Evolutionary conservation across 1,140 invertebrate genomes (phyloP), one percentile per base, ranked within the genome.

Genomic region (Drosophila orosa): DNA sequence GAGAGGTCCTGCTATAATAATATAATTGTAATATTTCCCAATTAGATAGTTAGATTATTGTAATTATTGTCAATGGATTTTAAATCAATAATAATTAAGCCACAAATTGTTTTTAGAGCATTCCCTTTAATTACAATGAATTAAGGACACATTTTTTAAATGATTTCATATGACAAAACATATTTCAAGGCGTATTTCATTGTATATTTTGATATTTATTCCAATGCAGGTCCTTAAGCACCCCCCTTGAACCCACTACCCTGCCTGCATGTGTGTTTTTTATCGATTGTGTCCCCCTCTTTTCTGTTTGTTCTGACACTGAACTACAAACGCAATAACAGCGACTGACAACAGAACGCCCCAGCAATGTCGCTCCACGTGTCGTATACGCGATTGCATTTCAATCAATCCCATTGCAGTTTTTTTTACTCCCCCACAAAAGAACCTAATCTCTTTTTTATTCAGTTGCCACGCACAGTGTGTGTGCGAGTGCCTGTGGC

Each of bases 261-360:
- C 61, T 58, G 57, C 1, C 42, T 61, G 33, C 37, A 59, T 66
- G 59, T 75, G 25, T 79, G 39, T 75, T 42, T 54, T 81, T 87
- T 76, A 86, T 86, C 67, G 82, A 86, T 86, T 85, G 52, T 55
- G 52, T 37, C 74, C 60, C 58, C 65, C 58, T 55, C 10, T 37
- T 50, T 44, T 47, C 42, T 56, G 71, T 80, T 80, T 78, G 80
- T 63, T 68, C 78, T 74, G 58, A 60, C 68, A 67, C 56, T 74
- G 55, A 83, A 83, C 57, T 50, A 67, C 61, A 54, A 54, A 44
- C 45, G 44, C 44, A 78, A 63, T 33, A 67, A 67, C 61, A 62
- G 29, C 27, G 42, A 19, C 17, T 48, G 63, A 29, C 31, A 67
- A 35, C 19, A 31, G 45, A 77, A 45, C 47, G 27, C 55, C 45